Base-by-base conservation (phyloP, 2,888 invertebrate species). In the Desoria tigrina region DNA sequence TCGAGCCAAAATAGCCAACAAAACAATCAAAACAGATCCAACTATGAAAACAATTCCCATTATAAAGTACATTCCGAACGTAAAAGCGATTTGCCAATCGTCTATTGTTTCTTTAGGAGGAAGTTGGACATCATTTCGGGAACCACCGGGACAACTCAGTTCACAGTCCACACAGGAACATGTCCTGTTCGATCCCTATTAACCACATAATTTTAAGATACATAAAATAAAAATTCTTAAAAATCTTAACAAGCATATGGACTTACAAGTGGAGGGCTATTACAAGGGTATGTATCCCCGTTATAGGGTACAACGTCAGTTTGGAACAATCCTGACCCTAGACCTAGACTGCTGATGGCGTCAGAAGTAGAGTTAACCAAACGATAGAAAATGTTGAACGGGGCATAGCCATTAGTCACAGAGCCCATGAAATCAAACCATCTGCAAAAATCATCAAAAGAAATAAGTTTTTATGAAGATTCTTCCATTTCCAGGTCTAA, bases 101-200 rank as follows among this genome's bases (percentile, higher is more conserved):
- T 82, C 79, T 6, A 86, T 85, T 39, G 84, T 79, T 2, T 88
- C 86, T 0, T 88, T 87, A 6, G 83, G 81, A 0, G 90, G 87
- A 9, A 88, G 85, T 3, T 23, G 23, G 2, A 58, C 23, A 9
- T 14, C 7, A 24, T 24, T 26, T 9, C 51, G 50, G 1, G 91
- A 89, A 6, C 66, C 54, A 3, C 84, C 84, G 0, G 92, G 90
- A 79, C 95, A 95, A 68, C 90, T 88, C 16, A 27, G 14, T 78
- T 86, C 85, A 79, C 94, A 94, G 82, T 94, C 94, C 73, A 92
- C 86, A 79, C 94, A 95, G 74, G 92, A 90, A 81, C 95, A 95
- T 0, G 90, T 87, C 21, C 87, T 81, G 1, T 84, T 21, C 3
- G 51, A 16, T 24, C 51, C 51, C 51, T 51, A 16, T n/a, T n/a